Evolutionary conservation across 1,140 invertebrate genomes (phyloP).

Genomic region (Euborellia annulipes): DNA sequence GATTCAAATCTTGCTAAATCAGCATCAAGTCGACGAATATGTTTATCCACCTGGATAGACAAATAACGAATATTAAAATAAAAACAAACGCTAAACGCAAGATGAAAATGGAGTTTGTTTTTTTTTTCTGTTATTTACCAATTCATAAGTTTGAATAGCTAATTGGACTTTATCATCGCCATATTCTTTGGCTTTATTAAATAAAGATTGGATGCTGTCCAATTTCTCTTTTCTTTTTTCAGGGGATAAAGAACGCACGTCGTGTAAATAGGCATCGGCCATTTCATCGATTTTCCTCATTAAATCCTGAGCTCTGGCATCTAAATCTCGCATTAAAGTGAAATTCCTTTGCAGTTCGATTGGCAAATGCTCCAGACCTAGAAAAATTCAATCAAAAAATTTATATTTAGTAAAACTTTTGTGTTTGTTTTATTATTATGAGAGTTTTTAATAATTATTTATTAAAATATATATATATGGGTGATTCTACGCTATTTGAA

Average conservation of each 20-base stretch:
- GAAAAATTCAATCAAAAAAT: constrained; percentile 21
- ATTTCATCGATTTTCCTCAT: constrained; percentile 82
- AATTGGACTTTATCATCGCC: constrained; percentile 95
- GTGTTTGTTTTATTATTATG: neutral
- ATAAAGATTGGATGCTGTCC: constrained; percentile 67
- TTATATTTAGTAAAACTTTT: constrained; percentile 5
- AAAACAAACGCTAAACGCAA: neutral
- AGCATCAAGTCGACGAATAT: constrained; percentile 86
- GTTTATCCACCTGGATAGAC: constrained; percentile 66
- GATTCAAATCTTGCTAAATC: constrained; percentile 91
- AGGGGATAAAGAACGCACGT: constrained; percentile 38
- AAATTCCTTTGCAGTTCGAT: constrained; percentile 91
- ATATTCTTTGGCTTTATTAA: constrained; percentile 83
- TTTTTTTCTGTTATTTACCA: constrained; percentile 35
- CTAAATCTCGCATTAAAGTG: constrained; percentile 86
- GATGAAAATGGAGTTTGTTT: neutral
- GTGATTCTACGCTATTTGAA: no score
- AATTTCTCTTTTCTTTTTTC: constrained; percentile 74
- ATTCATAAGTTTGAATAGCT: constrained; percentile 94
- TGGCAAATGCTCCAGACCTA: constrained; percentile 82
- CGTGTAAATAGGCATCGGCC: constrained; percentile 68
- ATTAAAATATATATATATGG: neutral
- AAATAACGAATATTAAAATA: no score
- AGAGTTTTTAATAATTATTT: neutral
- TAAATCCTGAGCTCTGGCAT: constrained; percentile 71